These are phyloP conservation scores for Chironex yamaguchii DNA, from an alignment of 30 jellyfish, hydroid and myxozoan genomes.

Conservation along the genomic window DNA sequence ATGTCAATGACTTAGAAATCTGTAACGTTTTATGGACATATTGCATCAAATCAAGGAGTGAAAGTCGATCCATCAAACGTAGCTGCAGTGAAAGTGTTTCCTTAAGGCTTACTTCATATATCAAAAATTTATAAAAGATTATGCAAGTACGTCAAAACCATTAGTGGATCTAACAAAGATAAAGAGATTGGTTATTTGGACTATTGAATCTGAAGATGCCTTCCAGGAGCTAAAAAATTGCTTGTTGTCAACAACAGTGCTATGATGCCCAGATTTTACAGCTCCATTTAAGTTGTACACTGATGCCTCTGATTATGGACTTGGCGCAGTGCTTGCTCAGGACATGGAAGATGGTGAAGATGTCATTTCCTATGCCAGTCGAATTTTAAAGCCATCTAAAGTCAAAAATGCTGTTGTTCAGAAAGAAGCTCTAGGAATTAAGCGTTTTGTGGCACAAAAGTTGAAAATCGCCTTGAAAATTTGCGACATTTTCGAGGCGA, in stretches of 20 bases:
- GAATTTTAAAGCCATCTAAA: conserved; percentile 21
- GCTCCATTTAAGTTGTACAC: conserved; percentile 42
- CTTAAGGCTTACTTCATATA: no score
- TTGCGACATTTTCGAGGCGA: conserved; percentile 33
- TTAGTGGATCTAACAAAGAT: conserved; percentile 8
- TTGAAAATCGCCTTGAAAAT: no score
- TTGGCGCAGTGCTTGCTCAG: conserved; percentile 78
- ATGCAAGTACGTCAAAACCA: conserved; percentile 43
- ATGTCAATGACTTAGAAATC: conserved; percentile 18
- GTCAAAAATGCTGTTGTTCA: no score
- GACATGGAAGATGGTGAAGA: conserved; percentile 14
- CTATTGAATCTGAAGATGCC: conserved; percentile 22
- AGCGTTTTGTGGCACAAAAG: no score
- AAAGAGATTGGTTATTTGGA: conserved; percentile 30
- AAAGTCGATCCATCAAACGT: conserved; percentile 51
- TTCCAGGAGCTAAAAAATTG: conserved; percentile 22
- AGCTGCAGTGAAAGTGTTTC: conserved; percentile 38
- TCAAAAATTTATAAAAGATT: conserved; percentile 36
- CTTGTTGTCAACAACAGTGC: conserved; percentile 49
- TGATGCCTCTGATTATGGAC: conserved; percentile 64
- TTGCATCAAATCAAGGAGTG: conserved; percentile 31
- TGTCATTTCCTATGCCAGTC: conserved; percentile 66
- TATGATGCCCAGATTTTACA: conserved; percentile 53
- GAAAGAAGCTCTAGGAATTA: no score
- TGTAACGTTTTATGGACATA: conserved; percentile 47